A percentile compares a stretch with the other conserved stretches of the same genome.
Conservation (phyloP, 1,140 invertebrate species). For the Eumeta japonica region DNA sequence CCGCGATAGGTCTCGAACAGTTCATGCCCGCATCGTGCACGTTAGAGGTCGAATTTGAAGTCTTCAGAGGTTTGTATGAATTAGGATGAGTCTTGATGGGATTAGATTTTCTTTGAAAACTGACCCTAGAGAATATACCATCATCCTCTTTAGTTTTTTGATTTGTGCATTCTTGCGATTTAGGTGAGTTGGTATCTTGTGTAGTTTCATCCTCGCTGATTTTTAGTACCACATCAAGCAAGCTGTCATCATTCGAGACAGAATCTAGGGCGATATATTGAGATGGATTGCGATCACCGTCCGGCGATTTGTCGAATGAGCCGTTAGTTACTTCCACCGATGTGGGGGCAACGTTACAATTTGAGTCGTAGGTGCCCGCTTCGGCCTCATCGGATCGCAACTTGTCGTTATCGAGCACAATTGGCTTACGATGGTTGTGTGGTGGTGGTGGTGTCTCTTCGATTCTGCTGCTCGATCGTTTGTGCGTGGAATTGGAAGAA, state of each 20-base stretch:
- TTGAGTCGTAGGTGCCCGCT: not conserved
- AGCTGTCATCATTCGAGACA: constrained; percentile 37
- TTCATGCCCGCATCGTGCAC: constrained; percentile 35
- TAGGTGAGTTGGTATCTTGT: constrained; percentile 9
- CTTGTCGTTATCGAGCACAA: not conserved
- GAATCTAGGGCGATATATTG: constrained; percentile 19
- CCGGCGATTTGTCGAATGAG: not conserved
- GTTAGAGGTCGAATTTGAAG: constrained; percentile 43
- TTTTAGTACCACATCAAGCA: constrained; percentile 40
- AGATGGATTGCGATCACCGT: not conserved
- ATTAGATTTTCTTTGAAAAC: constrained; percentile 49
- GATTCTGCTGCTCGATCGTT: too few relatives aligned
- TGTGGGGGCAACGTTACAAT: too few relatives aligned
- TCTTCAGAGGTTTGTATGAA: constrained; percentile 33
- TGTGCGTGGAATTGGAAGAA: too few relatives aligned
- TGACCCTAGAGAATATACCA: constrained; percentile 43
- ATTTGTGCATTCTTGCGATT: constrained; percentile 10
- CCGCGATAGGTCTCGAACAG: constrained; percentile 37
- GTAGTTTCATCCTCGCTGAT: constrained; percentile 40
- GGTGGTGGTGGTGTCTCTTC: too few relatives aligned
- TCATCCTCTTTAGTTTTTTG: constrained; percentile 28
- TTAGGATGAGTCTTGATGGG: constrained; percentile 39
- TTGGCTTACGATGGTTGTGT: too few relatives aligned
- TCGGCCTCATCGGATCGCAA: not conserved
- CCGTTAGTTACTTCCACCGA: not conserved